Evolutionary conservation across 2,888 invertebrate species (phyloP).

Genomic region (Lasioglossum zephyrum): DNA sequence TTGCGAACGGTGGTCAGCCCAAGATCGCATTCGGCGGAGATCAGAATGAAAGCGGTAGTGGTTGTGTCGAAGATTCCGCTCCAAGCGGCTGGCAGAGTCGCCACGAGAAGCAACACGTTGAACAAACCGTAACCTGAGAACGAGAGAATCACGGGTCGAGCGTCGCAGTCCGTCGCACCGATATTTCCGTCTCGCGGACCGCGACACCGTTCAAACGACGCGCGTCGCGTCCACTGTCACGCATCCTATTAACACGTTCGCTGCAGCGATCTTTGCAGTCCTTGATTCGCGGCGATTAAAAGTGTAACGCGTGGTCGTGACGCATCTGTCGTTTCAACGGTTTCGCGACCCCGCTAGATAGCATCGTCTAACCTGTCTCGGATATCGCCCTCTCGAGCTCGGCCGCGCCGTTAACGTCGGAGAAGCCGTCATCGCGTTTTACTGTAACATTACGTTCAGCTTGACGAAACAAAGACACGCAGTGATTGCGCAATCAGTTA

Average conservation of each 20-base stretch:
- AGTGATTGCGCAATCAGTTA: slow-evolving; percentile 25
- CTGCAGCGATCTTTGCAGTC: too few relatives aligned
- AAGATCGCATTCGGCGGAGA: slow-evolving; percentile 91
- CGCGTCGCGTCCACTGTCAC: not conserved
- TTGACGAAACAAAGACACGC: slow-evolving; percentile 6
- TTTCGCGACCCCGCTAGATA: not conserved
- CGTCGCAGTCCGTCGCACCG: not conserved
- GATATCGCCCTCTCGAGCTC: slow-evolving; percentile 90
- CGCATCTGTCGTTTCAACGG: not conserved
- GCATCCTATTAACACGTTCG: not conserved
- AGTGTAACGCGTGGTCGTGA: too few relatives aligned
- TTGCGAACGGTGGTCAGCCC: slow-evolving; percentile 88
- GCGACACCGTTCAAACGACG: not conserved
- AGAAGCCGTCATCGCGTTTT: slow-evolving; percentile 41
- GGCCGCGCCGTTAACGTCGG: slow-evolving; percentile 78
- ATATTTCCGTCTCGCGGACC: not conserved
- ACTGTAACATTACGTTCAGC: slow-evolving; percentile 36
- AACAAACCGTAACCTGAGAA: slow-evolving; percentile 88
- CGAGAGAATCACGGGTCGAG: not conserved
- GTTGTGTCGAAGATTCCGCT: slow-evolving; percentile 90
- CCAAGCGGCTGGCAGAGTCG: slow-evolving; percentile 88
- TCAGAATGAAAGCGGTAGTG: slow-evolving; percentile 90
- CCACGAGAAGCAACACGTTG: slow-evolving; percentile 87
- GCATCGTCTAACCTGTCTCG: slow-evolving; percentile 85
- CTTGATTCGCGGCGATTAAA: too few relatives aligned